Evolutionary conservation across 2,797 vertebrate species (phyloP).

Genomic region (Acanthis flammea): DNA sequence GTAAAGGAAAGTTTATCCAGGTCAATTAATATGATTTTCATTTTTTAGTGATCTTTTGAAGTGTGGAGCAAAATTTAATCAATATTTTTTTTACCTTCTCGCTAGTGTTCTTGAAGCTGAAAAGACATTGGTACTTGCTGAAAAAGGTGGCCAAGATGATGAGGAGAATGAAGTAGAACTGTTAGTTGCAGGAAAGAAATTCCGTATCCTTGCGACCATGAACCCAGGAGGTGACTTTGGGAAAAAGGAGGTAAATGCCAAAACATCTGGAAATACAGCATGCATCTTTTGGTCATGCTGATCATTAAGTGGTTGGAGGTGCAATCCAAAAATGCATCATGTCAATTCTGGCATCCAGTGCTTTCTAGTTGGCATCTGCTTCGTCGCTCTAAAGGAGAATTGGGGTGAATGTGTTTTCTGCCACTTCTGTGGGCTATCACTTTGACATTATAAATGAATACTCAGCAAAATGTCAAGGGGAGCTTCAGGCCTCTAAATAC

Average conservation of each 20-base stretch:
- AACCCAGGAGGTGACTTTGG: slow-evolving; percentile 98
- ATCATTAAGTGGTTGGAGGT: not conserved
- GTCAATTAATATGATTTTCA: not conserved
- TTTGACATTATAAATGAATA: not conserved
- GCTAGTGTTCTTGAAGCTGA: slow-evolving; percentile 92
- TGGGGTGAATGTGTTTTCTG: not conserved
- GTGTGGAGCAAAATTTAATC: not conserved
- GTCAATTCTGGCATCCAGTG: not conserved
- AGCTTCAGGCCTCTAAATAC: not conserved
- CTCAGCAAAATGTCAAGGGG: not conserved
- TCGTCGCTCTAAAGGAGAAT: accelerated
- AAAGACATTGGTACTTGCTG: slow-evolving; percentile 89
- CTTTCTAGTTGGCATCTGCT: not conserved
- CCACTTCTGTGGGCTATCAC: not conserved
- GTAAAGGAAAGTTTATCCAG: not conserved
- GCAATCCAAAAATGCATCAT: not conserved
- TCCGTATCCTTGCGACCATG: slow-evolving; percentile 94
- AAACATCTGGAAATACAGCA: not conserved
- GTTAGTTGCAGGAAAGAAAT: slow-evolving; percentile 83
- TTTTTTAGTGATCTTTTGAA: not conserved
- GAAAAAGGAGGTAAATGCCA: slow-evolving; percentile 90
- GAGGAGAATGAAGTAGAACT: slow-evolving; percentile 88
- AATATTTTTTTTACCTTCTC: not conserved
- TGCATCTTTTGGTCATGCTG: not conserved
- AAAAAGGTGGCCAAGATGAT: slow-evolving; percentile 91